A percentile compares a stretch with the other conserved stretches of the same genome.
phyloP scores from a whole-genome alignment of 2,797 vertebrate genomes.

The Acanthurus tractus region DNA sequence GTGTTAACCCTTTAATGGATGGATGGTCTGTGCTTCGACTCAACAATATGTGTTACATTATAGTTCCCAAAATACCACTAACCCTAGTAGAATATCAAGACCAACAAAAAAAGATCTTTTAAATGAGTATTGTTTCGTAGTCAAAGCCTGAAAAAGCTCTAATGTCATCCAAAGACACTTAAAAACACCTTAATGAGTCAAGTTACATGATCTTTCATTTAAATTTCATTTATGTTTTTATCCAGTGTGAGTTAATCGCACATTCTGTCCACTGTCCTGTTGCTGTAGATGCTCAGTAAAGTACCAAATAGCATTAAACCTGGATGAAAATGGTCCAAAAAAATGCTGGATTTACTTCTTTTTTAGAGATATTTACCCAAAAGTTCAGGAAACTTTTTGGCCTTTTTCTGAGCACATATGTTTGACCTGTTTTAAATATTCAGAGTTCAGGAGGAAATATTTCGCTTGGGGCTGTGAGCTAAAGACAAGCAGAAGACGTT shows the following conservation, averaged over 20 bases:
- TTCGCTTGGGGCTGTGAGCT: no score
- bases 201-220: slow-evolving; percentile 4
- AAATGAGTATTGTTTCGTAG: not conserved
- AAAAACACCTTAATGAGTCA: slow-evolving; percentile 6
- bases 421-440: not conserved
- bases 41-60: not conserved
- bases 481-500: not conserved
- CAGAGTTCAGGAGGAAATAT: not conserved
- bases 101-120: not conserved
- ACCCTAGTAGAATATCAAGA: not conserved
- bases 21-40: not conserved
- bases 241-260: not conserved
- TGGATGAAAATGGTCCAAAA: not conserved
- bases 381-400: not conserved
- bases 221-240: not conserved
- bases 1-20: not conserved
- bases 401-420: not conserved
- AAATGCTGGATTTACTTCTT: not conserved
- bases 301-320: not conserved
- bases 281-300: not conserved
- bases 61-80: not conserved
- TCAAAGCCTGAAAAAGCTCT: not conserved
- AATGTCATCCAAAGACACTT: not conserved
- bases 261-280: not conserved
- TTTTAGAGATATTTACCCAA: not conserved